Evolutionary conservation across 2,888 invertebrate genomes (phyloP).

Genomic region (Rhamphomyia laevipes): DNA sequence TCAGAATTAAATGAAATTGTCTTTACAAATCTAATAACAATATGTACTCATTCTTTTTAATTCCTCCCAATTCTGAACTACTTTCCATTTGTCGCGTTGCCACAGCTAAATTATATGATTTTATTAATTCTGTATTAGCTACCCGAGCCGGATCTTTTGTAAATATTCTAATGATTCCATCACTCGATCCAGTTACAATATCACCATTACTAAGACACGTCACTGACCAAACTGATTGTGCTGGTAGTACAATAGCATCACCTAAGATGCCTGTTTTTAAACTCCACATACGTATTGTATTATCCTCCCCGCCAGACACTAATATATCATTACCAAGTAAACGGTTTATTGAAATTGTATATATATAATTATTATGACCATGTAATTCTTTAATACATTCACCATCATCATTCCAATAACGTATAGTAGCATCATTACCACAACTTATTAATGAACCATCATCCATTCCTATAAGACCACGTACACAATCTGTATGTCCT

Average conservation of each 20-base stretch:
- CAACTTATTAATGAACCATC: conserved; percentile 74
- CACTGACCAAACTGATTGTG: conserved; percentile 84
- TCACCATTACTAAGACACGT: conserved; percentile 74
- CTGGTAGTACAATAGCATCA: conserved; percentile 45
- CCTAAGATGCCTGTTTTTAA: conserved; percentile 28
- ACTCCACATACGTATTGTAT: conserved; percentile 71
- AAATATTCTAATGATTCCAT: conserved; percentile 79
- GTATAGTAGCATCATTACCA: conserved; percentile 82
- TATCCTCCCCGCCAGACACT: conserved; percentile 81
- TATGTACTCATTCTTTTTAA: conserved; percentile 71
- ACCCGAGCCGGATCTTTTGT: conserved; percentile 57
- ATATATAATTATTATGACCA: conserved; percentile 84
- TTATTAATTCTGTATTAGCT: conserved; percentile 50
- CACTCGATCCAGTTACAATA: conserved; percentile 78
- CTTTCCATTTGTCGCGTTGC: conserved; percentile 47
- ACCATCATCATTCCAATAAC: conserved; percentile 72
- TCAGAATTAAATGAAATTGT: background rate
- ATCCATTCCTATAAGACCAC: conserved; percentile 61
- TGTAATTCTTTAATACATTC: conserved; percentile 62
- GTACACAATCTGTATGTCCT: conserved; percentile 88
- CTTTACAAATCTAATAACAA: background rate
- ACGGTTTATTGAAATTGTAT: conserved; percentile 49
- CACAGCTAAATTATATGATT: conserved; percentile 63
- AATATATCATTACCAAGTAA: conserved; percentile 47
- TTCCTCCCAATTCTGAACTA: conserved; percentile 65